Evolutionary conservation across 2,797 vertebrate genomes (phyloP).

Genomic region (Eupleurogrammus muticus): DNA sequence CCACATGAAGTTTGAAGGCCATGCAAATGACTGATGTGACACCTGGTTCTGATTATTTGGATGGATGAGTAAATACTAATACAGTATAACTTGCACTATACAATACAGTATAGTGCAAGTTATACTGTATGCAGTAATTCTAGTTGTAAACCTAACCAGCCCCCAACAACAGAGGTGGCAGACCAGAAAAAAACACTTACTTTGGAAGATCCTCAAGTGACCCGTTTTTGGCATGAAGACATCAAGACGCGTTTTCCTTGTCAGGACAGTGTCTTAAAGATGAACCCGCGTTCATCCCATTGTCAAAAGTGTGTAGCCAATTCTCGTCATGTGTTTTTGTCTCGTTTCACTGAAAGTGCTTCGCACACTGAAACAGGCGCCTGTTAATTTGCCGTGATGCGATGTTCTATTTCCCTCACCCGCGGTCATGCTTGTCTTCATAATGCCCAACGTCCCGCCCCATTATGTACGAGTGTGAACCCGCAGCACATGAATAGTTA

Average conservation of each 20-base stretch:
- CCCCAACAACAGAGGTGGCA: background rate
- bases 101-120: too few relatives aligned
- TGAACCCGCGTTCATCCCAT: too few relatives aligned
- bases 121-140: too few relatives aligned
- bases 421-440: constrained; percentile 27
- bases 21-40: too few relatives aligned
- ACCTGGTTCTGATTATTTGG: too few relatives aligned
- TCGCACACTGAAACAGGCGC: background rate
- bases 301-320: too few relatives aligned
- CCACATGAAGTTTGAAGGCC: too few relatives aligned
- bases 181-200: background rate
- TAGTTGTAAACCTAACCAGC: background rate
- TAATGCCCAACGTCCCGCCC: constrained; percentile 38
- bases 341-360: constrained; percentile 13
- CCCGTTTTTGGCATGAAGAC: background rate
- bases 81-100: too few relatives aligned
- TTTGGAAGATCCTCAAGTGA: background rate
- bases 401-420: constrained; percentile 26
- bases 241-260: background rate
- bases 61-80: too few relatives aligned
- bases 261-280: background rate
- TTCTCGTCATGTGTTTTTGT: background rate
- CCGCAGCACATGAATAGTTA: constrained; percentile 62
- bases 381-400: constrained; percentile 27
- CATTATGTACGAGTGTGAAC: constrained; percentile 43